phyloP scores from a whole-genome alignment of 2,113 vertebrate species.

The Anser cygnoides region DNA sequence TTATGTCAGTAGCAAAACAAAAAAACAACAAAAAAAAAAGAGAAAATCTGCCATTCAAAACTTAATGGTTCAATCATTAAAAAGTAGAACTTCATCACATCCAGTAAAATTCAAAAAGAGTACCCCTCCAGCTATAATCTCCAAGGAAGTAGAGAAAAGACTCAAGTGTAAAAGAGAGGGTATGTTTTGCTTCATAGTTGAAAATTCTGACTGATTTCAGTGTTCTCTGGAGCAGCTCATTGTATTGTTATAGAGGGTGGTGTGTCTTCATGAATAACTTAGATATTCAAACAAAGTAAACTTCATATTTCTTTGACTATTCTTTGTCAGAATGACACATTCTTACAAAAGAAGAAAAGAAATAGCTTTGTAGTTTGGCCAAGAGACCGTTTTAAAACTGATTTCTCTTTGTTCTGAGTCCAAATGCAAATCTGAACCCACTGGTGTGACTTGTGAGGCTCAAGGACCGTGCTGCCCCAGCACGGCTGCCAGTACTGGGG shows the following conservation, averaged over 20 bases:
- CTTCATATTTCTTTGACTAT: not conserved
- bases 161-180: not conserved
- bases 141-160: not conserved
- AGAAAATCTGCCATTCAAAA: conserved; percentile 39
- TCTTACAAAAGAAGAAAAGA: not conserved
- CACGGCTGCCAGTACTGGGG: not conserved
- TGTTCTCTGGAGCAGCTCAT: not conserved
- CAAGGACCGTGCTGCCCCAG: not conserved
- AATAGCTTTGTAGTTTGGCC: not conserved
- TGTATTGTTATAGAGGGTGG: rapidly evolving
- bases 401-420: not conserved
- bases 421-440: not conserved
- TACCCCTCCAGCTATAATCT: not conserved
- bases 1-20: conserved; percentile 41
- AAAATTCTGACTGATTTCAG: not conserved
- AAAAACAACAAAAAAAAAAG: not conserved
- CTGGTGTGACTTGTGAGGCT: not conserved
- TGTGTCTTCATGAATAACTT: not conserved
- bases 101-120: not conserved
- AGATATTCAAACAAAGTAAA: not conserved
- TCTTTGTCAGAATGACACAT: not conserved
- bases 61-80: not conserved
- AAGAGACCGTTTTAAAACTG: not conserved
- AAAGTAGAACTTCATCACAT: conserved; percentile 8
- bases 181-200: not conserved